Evolutionary conservation across 37 sponge, comb jelly and placozoan species (phyloP).

Genomic region (Mnemiopsis leidyi): DNA sequence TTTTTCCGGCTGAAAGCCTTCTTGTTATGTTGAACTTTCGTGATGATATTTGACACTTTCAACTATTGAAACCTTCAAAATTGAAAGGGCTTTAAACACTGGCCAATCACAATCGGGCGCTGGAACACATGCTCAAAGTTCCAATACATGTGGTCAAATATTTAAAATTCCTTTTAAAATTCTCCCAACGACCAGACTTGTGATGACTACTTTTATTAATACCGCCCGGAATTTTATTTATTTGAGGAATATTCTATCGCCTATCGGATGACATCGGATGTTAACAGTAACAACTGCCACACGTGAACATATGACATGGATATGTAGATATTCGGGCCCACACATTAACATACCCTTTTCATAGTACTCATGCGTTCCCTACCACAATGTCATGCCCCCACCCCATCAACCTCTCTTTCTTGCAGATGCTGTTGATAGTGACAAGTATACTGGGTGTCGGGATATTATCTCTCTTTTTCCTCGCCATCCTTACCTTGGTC

Average conservation of each 20-base stretch:
- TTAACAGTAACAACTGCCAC: no score
- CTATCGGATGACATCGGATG: no score
- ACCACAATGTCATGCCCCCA: no score
- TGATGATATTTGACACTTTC: background rate
- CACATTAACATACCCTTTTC: no score
- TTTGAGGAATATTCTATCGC: no score
- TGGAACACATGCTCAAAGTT: background rate
- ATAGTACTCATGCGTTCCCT: no score
- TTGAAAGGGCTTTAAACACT: background rate
- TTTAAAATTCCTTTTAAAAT: background rate
- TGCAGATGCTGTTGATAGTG: slow-evolving; percentile 5
- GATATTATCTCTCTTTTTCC: background rate
- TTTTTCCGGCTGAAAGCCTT: no score
- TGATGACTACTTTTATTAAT: no score
- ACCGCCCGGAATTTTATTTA: no score
- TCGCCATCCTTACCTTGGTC: slow-evolving; percentile 1
- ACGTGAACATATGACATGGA: no score
- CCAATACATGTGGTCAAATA: background rate
- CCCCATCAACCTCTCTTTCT: background rate
- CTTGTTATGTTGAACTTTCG: no score
- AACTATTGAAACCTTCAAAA: background rate
- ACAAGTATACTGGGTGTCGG: background rate
- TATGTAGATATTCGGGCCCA: no score
- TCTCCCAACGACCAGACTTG: background rate
- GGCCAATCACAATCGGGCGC: background rate